These are phyloP conservation scores for Microplitis mediator DNA, from an alignment of 1,140 invertebrate species.

Conservation along the genomic window DNA sequence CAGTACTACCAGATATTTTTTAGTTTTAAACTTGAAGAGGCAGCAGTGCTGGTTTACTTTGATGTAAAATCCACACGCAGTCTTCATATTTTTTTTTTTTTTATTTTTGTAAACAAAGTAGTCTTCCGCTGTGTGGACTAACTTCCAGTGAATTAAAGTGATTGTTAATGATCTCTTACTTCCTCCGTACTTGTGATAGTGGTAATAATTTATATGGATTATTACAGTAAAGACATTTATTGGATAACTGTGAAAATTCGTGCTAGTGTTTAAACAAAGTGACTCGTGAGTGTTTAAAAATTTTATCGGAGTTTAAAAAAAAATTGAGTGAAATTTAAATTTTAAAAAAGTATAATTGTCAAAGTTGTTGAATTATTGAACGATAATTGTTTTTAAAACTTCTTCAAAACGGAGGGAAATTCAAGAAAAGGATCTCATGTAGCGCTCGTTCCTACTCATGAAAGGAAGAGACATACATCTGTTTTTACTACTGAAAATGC, in stretches of 20 bases:
- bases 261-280: no score
- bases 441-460: constrained; percentile 55
- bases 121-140: not conserved
- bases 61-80: not conserved
- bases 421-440: constrained; percentile 47
- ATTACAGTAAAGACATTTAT: not conserved
- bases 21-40: not conserved
- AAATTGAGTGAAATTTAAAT: not conserved
- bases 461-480: constrained; percentile 65
- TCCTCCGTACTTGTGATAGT: not conserved
- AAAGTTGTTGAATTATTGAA: not conserved
- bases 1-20: not conserved
- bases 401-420: constrained; percentile 54
- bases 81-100: not conserved
- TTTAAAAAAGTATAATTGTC: no score
- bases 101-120: not conserved
- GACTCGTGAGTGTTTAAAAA: not conserved
- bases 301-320: not conserved
- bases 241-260: not conserved
- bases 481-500: constrained; percentile 70
- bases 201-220: not conserved
- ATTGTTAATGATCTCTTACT: constrained; percentile 3
- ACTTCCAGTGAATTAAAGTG: not conserved
- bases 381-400: not conserved
- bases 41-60: not conserved